These are phyloP conservation scores for Trachythela sp. DNA, from an alignment of 64 coral and sea anemone species.

Conservation along the genomic window DNA sequence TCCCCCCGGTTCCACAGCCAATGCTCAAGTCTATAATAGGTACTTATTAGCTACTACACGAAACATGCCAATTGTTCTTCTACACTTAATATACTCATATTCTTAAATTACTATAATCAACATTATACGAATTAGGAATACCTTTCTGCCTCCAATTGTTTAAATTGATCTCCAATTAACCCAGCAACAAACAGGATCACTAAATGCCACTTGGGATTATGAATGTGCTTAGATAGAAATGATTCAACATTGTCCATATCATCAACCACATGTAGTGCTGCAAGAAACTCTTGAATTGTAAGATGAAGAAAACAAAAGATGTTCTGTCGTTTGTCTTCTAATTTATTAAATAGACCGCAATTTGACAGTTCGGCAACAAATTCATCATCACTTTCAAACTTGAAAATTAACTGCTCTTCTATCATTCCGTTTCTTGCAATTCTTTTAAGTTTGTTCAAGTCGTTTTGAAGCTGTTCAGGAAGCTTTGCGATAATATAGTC, in stretches of 20 bases:
- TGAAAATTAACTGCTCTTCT: too few relatives aligned
- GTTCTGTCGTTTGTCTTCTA: neutral
- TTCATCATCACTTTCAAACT: too few relatives aligned
- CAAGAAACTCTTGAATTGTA: conserved; percentile 20
- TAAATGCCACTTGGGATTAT: conserved; percentile 6
- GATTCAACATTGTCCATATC: neutral
- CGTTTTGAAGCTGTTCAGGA: too few relatives aligned
- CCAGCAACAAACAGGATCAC: neutral
- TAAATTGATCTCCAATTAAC: neutral
- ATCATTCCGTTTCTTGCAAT: neutral
- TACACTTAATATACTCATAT: too few relatives aligned
- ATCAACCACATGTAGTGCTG: neutral
- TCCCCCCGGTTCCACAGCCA: too few relatives aligned
- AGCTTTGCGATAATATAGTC: neutral
- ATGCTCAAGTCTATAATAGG: too few relatives aligned
- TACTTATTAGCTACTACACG: too few relatives aligned
- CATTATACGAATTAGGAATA: too few relatives aligned
- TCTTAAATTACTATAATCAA: too few relatives aligned
- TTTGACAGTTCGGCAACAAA: too few relatives aligned
- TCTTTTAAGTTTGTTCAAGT: neutral
- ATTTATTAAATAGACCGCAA: neutral
- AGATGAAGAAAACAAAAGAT: conserved; percentile 20
- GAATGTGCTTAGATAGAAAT: neutral
- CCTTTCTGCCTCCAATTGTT: neutral
- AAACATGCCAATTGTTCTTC: too few relatives aligned